phyloP scores from a whole-genome alignment of 2,113 vertebrate genomes.

The Ctenomys sociabilis region DNA sequence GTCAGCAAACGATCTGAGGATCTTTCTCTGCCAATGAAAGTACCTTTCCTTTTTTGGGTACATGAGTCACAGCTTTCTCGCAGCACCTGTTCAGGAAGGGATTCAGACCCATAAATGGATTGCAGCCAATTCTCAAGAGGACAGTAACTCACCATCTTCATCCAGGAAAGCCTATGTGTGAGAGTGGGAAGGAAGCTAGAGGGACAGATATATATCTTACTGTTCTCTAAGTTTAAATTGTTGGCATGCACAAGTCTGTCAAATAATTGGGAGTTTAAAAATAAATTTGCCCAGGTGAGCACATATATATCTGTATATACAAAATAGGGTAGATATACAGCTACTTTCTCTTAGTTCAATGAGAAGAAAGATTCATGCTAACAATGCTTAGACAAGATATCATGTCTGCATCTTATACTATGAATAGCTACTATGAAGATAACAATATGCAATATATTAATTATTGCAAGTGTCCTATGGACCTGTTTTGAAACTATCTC shows the following conservation, averaged over 20 bases:
- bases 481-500: too few species aligned
- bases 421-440: too few species aligned
- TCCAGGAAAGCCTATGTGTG: background rate
- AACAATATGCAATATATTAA: too few species aligned
- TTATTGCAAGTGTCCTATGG: too few species aligned
- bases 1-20: background rate
- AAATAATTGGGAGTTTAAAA: slow-evolving; percentile 59
- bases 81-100: background rate
- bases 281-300: slow-evolving; percentile 10
- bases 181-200: background rate
- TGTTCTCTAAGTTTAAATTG: slow-evolving; percentile 59
- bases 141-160: background rate
- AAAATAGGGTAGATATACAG: too few species aligned
- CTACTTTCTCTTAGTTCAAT: too few species aligned
- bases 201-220: background rate
- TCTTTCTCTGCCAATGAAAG: background rate
- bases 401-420: too few species aligned
- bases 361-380: too few species aligned
- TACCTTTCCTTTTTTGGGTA: background rate
- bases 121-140: background rate
- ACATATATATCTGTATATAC: too few species aligned
- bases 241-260: background rate
- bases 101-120: background rate
- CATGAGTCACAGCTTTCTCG: background rate
- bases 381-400: too few species aligned